phyloP scores from a whole-genome alignment of 2,113 vertebrate genomes.

The Pomatostomus ruficeps region DNA sequence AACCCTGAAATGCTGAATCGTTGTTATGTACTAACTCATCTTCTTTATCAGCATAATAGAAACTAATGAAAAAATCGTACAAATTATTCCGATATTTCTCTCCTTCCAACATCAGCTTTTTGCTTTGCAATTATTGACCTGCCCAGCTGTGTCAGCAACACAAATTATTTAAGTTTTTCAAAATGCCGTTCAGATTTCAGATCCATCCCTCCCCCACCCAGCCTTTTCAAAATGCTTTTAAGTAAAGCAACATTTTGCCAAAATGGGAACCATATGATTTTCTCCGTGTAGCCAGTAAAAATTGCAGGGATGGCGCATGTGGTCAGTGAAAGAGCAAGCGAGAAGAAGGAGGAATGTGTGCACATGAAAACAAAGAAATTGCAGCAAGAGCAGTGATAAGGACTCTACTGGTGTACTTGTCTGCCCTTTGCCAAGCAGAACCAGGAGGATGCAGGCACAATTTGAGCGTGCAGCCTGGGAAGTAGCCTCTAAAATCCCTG shows the following conservation, averaged over 20 bases:
- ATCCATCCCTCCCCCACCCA: background rate
- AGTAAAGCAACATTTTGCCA: slow-evolving; percentile 48
- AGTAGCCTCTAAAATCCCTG: background rate
- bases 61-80: background rate
- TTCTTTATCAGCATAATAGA: background rate
- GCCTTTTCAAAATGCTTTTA: slow-evolving; percentile 28
- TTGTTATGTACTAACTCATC: fast-evolving
- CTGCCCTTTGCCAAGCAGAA: background rate
- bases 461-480: background rate
- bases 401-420: background rate
- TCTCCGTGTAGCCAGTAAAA: slow-evolving; percentile 50
- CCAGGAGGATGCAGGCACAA: background rate
- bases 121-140: background rate
- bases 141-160: background rate
- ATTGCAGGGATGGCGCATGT: background rate
- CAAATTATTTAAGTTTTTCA: background rate
- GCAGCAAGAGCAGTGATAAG: background rate
- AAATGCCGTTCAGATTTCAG: background rate
- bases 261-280: slow-evolving; percentile 55
- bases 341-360: background rate
- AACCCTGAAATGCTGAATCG: background rate
- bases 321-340: background rate
- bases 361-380: background rate
- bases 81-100: background rate
- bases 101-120: background rate